These are phyloP conservation scores for Lasioglossum pauxillum DNA, from an alignment of 2,888 invertebrate species.

Conservation along the genomic window DNA sequence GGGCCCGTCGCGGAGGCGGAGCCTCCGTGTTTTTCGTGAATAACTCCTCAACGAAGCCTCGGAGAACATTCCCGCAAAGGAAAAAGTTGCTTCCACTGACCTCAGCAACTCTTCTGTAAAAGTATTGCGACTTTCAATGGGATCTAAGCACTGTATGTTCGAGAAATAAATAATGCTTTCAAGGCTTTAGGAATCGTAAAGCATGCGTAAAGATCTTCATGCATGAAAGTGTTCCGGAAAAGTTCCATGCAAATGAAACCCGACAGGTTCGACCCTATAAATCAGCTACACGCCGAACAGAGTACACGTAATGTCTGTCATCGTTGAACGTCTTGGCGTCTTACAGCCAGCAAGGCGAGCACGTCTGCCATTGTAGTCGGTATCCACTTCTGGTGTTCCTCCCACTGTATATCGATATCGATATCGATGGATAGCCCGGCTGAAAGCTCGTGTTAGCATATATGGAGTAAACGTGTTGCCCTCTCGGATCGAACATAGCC, in stretches of 20 bases:
- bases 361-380: conserved; percentile 49
- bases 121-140: too few species aligned
- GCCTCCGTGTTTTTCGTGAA: too few species aligned
- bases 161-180: background rate
- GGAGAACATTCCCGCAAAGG: too few species aligned
- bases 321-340: conserved; percentile 18
- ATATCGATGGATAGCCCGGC: conserved; percentile 33
- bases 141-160: background rate
- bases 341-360: conserved; percentile 30
- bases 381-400: conserved; percentile 48
- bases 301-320: conserved; percentile 38
- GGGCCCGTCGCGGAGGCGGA: too few species aligned
- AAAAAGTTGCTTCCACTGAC: too few species aligned
- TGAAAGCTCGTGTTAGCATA: conserved; percentile 4
- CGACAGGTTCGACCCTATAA: conserved; percentile 20
- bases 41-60: too few species aligned
- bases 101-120: too few species aligned
- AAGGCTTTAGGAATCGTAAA: background rate
- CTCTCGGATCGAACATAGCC: background rate
- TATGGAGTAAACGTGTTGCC: background rate
- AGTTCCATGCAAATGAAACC: conserved; percentile 1
- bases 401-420: conserved; percentile 36
- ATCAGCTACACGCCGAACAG: conserved; percentile 24
- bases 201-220: background rate
- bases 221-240: background rate